Base-by-base conservation (phyloP, 2,888 invertebrate species). In the Aradus depressus region DNA sequence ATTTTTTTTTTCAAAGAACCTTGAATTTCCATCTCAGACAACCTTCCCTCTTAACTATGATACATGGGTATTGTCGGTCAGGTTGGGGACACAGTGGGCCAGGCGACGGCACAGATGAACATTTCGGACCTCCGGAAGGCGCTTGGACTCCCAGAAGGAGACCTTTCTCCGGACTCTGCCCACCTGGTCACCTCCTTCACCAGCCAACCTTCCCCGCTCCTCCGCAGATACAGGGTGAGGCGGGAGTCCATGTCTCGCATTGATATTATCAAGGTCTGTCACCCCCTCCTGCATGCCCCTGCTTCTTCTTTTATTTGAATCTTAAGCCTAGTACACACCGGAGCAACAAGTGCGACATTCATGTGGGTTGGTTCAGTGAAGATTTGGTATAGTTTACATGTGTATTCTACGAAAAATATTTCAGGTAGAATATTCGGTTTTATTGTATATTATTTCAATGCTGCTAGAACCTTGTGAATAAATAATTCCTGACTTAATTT, bases 231-330 rank as follows among this genome's bases (percentile, higher is more conserved):
- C 60, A 71, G 88, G 64, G 82, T 89, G 60, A 78, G 89, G 60
- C 75, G 89, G 37, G 88, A 91, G 68, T 90, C 89, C 71, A 95
- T 95, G 95, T 93, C 95, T 69, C 91, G 92, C 67, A 78, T 96
- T 70, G 88, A 92, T 66, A 76, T 95, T 34, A 86, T 95, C 69
- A 91, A 91, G 77, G 83, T 58, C 42, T 58, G 52, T 51, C 28
- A 8, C 18, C 38, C 28, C 21, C 35, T 26, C 37, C 18, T 43
- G 26, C 16, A 8, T 39, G 39, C 32, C 26, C 31, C 18, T 16
- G 18, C 14, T 8, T 32, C 10, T 41, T 49, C 12, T 32, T 22
- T 32, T n/a, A n/a, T n/a, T n/a, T n/a, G n/a, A n/a, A n/a, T n/a
- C n/a, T n/a, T n/a, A n/a, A n/a, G n/a, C n/a, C n/a, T n/a, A 34